These are phyloP conservation scores for Drosophila orena DNA, from an alignment of 1,140 invertebrate species.

Conservation along the genomic window DNA sequence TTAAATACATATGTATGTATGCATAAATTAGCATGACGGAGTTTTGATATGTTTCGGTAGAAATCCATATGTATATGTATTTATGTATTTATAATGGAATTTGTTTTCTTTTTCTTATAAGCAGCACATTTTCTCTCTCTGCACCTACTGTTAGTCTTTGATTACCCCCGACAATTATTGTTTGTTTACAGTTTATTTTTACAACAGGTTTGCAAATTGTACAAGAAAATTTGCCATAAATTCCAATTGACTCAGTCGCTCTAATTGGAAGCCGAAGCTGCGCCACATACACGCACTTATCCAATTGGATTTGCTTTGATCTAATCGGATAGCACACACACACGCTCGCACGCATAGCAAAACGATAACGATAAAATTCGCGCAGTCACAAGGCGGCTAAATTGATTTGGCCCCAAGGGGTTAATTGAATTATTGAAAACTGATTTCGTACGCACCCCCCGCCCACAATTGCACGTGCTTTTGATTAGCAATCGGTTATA, in stretches of 20 bases:
- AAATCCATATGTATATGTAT: too few relatives aligned
- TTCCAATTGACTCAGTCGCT: constrained; percentile 25
- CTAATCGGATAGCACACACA: constrained; percentile 10
- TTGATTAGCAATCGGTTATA: constrained; percentile 48
- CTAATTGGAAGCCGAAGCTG: constrained; percentile 27
- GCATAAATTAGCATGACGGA: neutral
- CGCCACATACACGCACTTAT: neutral
- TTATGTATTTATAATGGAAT: too few relatives aligned
- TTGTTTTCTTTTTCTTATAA: neutral
- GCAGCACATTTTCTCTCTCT: neutral
- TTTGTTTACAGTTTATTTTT: constrained; percentile 63
- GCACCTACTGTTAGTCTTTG: constrained; percentile 1
- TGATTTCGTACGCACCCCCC: constrained; percentile 48
- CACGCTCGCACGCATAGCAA: constrained; percentile 6
- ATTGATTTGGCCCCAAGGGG: constrained; percentile 78
- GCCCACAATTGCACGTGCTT: constrained; percentile 48
- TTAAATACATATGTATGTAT: neutral
- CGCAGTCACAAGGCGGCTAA: constrained; percentile 54
- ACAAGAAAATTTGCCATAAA: constrained; percentile 5
- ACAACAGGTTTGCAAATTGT: constrained; percentile 54
- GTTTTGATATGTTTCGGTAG: too few relatives aligned
- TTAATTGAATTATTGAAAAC: constrained; percentile 81
- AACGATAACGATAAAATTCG: constrained; percentile 23
- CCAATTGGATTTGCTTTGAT: constrained; percentile 28
- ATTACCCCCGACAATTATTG: constrained; percentile 9